Evolutionary conservation across 2,888 invertebrate species (phyloP).

Genomic region (Athripsodes cinereus): DNA sequence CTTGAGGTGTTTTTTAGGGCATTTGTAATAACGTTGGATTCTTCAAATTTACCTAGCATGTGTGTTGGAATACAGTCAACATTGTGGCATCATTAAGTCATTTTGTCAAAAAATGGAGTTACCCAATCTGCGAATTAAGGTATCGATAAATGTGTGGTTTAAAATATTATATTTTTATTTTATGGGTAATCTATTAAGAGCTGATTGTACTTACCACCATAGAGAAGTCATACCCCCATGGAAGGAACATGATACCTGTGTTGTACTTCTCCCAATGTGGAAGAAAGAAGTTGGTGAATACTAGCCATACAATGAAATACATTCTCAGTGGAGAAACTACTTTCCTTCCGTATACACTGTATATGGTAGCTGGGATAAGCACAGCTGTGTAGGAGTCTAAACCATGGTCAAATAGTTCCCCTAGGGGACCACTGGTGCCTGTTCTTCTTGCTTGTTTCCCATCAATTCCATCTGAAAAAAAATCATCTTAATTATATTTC

Average conservation of each 20-base stretch:
- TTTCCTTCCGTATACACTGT: slow-evolving; percentile 87
- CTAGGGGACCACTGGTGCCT: slow-evolving; percentile 87
- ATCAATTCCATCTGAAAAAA: slow-evolving; percentile 84
- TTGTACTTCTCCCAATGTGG: slow-evolving; percentile 99
- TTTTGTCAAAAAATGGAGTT: no score
- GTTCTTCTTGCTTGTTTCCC: slow-evolving; percentile 98
- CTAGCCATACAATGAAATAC: slow-evolving; percentile 87
- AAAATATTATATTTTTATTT: no score
- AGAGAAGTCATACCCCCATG: slow-evolving; percentile 98
- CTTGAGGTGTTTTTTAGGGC: no score
- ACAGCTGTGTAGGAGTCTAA: slow-evolving; percentile 95
- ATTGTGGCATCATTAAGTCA: no score
- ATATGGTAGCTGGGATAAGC: slow-evolving; percentile 89
- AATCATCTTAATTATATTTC: no score
- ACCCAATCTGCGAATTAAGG: no score
- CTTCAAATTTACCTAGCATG: no score
- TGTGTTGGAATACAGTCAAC: no score
- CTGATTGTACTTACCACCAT: slow-evolving; percentile 88
- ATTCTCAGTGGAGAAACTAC: slow-evolving; percentile 74
- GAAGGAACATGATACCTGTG: slow-evolving; percentile 89
- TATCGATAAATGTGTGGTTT: no score
- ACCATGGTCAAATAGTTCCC: slow-evolving; percentile 98
- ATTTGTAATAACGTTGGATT: no score
- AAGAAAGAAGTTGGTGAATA: slow-evolving; percentile 90
- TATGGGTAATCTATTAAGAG: no score